Conservation (phyloP, 2,797 vertebrate genomes). For the Novumbra hubbsi region DNA sequence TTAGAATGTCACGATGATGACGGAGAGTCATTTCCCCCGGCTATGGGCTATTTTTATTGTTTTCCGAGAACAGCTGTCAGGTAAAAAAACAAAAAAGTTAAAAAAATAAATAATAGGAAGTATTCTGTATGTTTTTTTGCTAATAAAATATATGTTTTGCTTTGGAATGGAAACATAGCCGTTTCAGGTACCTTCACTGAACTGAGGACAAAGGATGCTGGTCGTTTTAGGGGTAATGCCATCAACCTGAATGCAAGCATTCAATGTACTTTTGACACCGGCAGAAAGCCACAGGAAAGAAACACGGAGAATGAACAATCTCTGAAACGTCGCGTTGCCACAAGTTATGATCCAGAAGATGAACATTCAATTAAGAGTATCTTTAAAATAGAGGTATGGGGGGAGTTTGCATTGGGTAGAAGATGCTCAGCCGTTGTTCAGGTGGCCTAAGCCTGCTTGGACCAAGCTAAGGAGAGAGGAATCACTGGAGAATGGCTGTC, state of each 20-base stretch:
- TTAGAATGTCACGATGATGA: background rate
- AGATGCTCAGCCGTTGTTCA: conserved; percentile 65
- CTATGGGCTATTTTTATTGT: background rate
- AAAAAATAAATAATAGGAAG: too few species aligned
- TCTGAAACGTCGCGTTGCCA: background rate
- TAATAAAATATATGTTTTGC: background rate
- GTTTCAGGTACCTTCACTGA: background rate
- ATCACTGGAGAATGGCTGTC: conserved; percentile 54
- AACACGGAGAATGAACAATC: background rate
- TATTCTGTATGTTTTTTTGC: too few species aligned
- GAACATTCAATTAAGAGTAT: background rate
- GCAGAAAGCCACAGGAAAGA: background rate
- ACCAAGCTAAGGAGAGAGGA: conserved; percentile 45
- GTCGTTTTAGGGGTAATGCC: background rate
- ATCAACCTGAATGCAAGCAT: background rate
- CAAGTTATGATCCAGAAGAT: background rate
- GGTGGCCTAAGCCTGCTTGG: conserved; percentile 60
- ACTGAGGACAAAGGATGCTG: background rate
- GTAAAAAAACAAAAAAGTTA: background rate
- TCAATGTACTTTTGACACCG: background rate
- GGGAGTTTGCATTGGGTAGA: conserved; percentile 43
- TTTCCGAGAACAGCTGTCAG: background rate
- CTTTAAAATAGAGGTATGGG: conserved; percentile 22
- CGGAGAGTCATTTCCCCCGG: background rate
- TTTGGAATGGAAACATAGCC: background rate